A percentile compares a stretch with the other conserved stretches of the same genome.
phyloP scores from a whole-genome alignment of 2,797 vertebrate species.

The Hyperoplus lanceolatus region DNA sequence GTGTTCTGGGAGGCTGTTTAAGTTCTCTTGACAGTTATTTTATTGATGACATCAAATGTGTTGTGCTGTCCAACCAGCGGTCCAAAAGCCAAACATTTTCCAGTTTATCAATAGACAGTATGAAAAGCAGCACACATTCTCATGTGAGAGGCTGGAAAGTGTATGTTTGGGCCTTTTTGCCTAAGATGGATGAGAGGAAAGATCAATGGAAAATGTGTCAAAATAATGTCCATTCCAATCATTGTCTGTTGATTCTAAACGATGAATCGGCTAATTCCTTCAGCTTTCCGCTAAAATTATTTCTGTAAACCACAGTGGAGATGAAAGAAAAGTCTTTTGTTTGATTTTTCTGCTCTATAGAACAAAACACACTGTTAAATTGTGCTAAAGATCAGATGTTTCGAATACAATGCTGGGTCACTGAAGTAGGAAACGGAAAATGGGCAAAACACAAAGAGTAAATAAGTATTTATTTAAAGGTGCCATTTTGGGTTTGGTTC shows the following conservation, averaged over 20 bases:
- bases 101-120: background rate
- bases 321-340: background rate
- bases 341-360: background rate
- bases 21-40: background rate
- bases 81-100: background rate
- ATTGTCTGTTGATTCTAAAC: background rate
- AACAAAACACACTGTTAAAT: background rate
- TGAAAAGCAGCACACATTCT: background rate
- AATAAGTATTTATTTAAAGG: no score
- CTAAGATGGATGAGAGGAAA: background rate
- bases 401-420: background rate
- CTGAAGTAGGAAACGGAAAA: background rate
- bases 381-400: background rate
- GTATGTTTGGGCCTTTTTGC: fast-evolving
- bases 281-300: background rate
- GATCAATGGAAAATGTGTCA: background rate
- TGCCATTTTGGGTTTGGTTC: no score
- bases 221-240: background rate
- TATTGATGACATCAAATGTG: background rate
- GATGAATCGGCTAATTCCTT: background rate
- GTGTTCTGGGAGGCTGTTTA: constrained; percentile 2
- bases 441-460: background rate
- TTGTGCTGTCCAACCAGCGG: background rate
- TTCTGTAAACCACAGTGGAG: background rate
- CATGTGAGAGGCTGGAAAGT: background rate